These are phyloP conservation scores for Phengaris arion DNA, from an alignment of 2,888 invertebrate species.

Conservation along the genomic window DNA sequence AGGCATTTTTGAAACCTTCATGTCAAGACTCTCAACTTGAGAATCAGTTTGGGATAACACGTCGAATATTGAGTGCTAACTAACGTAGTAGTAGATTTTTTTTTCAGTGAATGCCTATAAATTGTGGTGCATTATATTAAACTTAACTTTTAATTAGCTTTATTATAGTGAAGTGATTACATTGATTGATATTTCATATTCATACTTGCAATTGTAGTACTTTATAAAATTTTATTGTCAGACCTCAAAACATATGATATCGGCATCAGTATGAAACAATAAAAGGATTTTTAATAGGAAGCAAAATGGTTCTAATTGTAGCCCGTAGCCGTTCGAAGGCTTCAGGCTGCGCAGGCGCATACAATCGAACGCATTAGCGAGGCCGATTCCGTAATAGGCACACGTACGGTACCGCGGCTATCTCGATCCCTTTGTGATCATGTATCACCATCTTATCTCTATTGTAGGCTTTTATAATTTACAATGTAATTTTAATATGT, in stretches of 20 bases:
- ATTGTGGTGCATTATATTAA: neutral
- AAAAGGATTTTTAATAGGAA: conserved; percentile 12
- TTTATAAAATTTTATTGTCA: neutral
- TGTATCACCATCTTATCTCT: conserved; percentile 37
- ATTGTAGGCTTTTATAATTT: conserved; percentile 36
- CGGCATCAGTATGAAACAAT: conserved; percentile 1
- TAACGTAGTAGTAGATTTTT: neutral
- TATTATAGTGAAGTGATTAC: no score
- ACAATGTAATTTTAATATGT: conserved; percentile 31
- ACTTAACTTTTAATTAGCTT: no score
- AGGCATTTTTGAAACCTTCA: conserved; percentile 9
- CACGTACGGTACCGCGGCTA: conserved; percentile 40
- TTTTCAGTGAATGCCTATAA: neutral
- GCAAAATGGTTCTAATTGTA: conserved; percentile 12
- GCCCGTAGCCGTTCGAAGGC: conserved; percentile 16
- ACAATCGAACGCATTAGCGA: conserved; percentile 41
- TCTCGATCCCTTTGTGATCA: conserved; percentile 37
- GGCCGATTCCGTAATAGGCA: conserved; percentile 47
- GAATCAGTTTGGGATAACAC: conserved; percentile 12
- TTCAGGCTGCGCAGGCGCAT: conserved; percentile 30
- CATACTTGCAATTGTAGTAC: neutral
- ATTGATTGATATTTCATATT: neutral
- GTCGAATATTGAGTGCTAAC: neutral
- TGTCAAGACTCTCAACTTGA: conserved; percentile 16
- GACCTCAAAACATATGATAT: conserved; percentile 15